Base-by-base conservation (phyloP, 2,797 vertebrate species). In the Pangasius macronema region DNA sequence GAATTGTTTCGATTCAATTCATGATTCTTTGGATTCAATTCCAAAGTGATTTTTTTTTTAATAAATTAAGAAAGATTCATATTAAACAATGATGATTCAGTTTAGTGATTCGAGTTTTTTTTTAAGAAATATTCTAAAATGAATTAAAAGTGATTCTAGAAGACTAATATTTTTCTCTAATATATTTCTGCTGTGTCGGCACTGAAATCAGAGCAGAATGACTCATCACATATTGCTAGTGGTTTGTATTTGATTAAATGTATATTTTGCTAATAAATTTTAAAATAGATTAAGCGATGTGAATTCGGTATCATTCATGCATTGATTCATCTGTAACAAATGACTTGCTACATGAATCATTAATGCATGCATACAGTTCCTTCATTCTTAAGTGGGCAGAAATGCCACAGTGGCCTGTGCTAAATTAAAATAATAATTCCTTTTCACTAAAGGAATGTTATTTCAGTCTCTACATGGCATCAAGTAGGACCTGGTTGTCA, bases 401-500 rank as follows among this genome's bases (percentile, higher is more conserved):
- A 75, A 61, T 30, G 39, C 55, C 72, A n/a, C 49, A 10, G 36
- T 27, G 36, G 24, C 27, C 5, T 46, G 51, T 2, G 27, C 53
- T 73, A 75, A 11, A 46, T 73, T n/a, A 49, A 46, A 46, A 61
- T 81, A 16, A 59, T 61, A 42, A 46, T 42, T 76, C 36, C 3
- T 67, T 46, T 53, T 36, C 57, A 36, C 16, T 63, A 20, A 49
- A 53, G 57, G 11, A 65, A 65, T 79, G 24, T 39, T 65, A 65
- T 53, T 67, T 83, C 59, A 36, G 82, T 68, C 42, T 36, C 2
- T 36, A 9, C n/a, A 27, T 27, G 39, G 57, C 57, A 68, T 76
- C 57, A 27, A 33, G 27, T 33, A 30, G 42, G 72, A 85, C 59
- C 59, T 36, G 84, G 84, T 85, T 85, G 73, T 73, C 67, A 85